phyloP scores from a whole-genome alignment of 2,113 vertebrate species.

The Catharus minimus region DNA sequence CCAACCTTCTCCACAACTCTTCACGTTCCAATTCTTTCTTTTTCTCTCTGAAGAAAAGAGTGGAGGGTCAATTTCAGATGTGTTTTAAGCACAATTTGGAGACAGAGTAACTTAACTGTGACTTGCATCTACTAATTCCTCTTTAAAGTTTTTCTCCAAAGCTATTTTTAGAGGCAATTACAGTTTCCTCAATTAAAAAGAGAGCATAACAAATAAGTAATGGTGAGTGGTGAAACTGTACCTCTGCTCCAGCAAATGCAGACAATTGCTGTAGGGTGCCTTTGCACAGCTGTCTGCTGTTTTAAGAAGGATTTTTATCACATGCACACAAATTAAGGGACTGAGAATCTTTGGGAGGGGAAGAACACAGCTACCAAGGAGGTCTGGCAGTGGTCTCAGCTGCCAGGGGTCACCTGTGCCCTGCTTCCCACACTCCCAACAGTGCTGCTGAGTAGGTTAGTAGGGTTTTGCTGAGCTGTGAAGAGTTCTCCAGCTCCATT shows the following conservation, averaged over 20 bases:
- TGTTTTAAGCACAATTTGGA: neutral
- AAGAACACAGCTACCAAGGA: neutral
- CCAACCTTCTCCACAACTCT: conserved; percentile 93
- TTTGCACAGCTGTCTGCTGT: neutral
- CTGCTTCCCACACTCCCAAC: neutral
- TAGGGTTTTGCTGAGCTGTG: neutral
- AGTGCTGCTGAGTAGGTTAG: neutral
- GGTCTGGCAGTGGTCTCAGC: neutral
- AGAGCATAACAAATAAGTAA: neutral
- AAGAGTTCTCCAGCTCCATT: neutral
- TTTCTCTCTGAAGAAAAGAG: conserved; percentile 86
- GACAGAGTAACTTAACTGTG: neutral
- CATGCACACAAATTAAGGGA: neutral
- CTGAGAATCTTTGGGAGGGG: neutral
- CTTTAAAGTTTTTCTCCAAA: neutral
- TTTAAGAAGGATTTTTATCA: neutral
- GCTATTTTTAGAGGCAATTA: neutral
- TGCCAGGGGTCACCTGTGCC: neutral
- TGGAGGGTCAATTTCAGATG: neutral
- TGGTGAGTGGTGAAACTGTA: neutral
- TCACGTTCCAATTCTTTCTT: conserved; percentile 96
- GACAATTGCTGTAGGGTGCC: neutral
- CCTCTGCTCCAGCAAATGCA: neutral
- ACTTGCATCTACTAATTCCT: neutral
- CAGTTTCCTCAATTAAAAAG: neutral